Evolutionary conservation across 2,888 invertebrate species (phyloP).

Genomic region (Idaea biselata): DNA sequence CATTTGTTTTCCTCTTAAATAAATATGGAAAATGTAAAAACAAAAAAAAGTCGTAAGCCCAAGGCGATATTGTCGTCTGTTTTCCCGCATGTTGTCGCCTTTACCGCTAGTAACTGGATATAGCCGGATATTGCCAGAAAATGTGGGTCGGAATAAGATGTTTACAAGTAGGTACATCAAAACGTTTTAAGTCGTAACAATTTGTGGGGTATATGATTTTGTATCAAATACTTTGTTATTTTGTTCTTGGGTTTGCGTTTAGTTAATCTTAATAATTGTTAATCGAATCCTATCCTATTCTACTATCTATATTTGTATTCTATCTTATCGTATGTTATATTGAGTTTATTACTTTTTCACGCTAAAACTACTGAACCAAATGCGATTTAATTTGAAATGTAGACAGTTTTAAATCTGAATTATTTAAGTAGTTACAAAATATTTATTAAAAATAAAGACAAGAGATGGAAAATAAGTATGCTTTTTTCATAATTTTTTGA

Average conservation of each 20-base stretch:
- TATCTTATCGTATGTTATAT: too few species aligned
- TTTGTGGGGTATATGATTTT: neutral
- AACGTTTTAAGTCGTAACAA: neutral
- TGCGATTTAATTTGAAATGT: too few species aligned
- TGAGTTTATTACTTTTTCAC: too few species aligned
- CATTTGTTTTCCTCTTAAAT: too few species aligned
- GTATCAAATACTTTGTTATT: neutral
- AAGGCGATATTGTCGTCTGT: neutral
- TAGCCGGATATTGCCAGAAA: neutral
- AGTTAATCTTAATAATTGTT: neutral
- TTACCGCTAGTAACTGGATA: neutral
- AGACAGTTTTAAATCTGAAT: too few species aligned
- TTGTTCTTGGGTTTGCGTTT: neutral
- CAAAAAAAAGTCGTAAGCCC: neutral
- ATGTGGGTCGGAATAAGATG: neutral
- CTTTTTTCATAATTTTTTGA: too few species aligned
- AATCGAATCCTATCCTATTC: too few species aligned
- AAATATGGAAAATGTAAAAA: neutral
- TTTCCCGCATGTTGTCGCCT: neutral
- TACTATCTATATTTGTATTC: too few species aligned
- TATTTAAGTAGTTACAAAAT: too few species aligned
- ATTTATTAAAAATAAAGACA: too few species aligned
- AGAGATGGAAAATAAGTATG: too few species aligned
- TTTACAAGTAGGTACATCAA: neutral
- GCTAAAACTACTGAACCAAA: too few species aligned